Base-by-base conservation (phyloP, 2,113 vertebrate species). In the Dromiciops gliroides region DNA sequence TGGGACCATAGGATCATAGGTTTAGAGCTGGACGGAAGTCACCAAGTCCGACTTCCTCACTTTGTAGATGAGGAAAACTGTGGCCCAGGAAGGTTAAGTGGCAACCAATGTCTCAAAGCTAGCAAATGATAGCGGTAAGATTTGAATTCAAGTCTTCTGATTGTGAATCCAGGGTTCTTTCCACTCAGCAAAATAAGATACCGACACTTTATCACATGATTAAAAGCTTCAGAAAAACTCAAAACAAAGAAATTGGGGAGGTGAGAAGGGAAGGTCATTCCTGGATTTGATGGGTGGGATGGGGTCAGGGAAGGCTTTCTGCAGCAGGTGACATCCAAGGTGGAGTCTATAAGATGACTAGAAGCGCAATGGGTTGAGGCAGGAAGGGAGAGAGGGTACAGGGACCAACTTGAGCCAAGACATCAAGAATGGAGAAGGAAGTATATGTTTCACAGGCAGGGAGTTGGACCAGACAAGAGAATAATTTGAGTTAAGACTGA, bases 181-280 rank as follows among this genome's bases (percentile, higher is more conserved):
- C 26, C 28, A 60, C 56, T 60, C 56, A 31, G 10, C 9, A 31
- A 11, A 60, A 31, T 60, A 53, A 53, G 25, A 53, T 16, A 26
- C 52, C 24, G 8, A 53, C 19, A 19, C 24, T 53, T 53, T 25
- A 53, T 5, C 8, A 53, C 24, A 12, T 31, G 26, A 37, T 31
- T 31, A 60, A 60, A 60, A 12, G 2, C 1, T 31, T 31, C 28
- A 60, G 56, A 60, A 60, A 60, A 31, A 60, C 37, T 49, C 26
- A 1, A 6, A 0, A 4, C 0, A 12, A 37, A 26, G 25, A 51
- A 4, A 1, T 25, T 4, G 1, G 0, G 0, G 1, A 4, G 31
- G 44, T 9, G 0, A 67, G 67, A 14, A 44, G 24, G 28, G 56
- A 60, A 60, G 28, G 56, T 60, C 56, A 28, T 37, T 31, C 28